Base-by-base conservation (phyloP, 2,113 vertebrate genomes). In the Entomyzon cyanotis region DNA sequence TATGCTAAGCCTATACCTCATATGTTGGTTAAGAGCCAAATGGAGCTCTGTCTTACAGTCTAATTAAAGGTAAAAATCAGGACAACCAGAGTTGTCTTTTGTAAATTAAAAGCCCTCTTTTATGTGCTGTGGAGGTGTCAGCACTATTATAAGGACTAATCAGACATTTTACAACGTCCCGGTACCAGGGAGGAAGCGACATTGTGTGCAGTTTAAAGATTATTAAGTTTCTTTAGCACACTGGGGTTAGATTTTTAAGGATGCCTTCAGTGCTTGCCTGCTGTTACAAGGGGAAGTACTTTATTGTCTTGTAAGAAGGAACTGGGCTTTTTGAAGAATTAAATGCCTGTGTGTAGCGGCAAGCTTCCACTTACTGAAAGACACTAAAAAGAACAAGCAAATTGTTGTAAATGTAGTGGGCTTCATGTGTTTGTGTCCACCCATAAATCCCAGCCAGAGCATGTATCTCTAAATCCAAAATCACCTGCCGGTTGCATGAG, bases 61-160 rank as follows among this genome's bases (percentile, higher is more conserved):
- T 97, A 98, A 98, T 98, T 97, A 98, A 97, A 97, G 93, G 97
- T 96, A 98, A 98, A 98, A 98, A 96, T 97, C 96, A 97, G 97
- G 97, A 97, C 94, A 96, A 94, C 90, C 90, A 87, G 91, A 94
- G 90, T 94, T 98, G 95, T 97, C 96, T 97, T 96, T 97, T 96
- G 94, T 97, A 97, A 98, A 98, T 97, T 98, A 96, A 96, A 98
- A 97, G 94, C 92, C 94, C 75, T 96, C 96, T 97, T 98, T 98
- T 97, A 98, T 98, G 97, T 97, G 96, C 92, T 96, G 49, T 15
- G 28, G 96, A 98, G 96, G 97, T 98, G 98, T 97, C 94, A 89
- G 96, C 84, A 87, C 97, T 96, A 91, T 97, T 98, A 96, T 87
- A 97, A 97, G 97, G 97, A 96, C 97, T 98, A 98, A 98, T 98